phyloP scores from a whole-genome alignment of 2,797 vertebrate genomes.

The Lindbergichthys nudifrons region DNA sequence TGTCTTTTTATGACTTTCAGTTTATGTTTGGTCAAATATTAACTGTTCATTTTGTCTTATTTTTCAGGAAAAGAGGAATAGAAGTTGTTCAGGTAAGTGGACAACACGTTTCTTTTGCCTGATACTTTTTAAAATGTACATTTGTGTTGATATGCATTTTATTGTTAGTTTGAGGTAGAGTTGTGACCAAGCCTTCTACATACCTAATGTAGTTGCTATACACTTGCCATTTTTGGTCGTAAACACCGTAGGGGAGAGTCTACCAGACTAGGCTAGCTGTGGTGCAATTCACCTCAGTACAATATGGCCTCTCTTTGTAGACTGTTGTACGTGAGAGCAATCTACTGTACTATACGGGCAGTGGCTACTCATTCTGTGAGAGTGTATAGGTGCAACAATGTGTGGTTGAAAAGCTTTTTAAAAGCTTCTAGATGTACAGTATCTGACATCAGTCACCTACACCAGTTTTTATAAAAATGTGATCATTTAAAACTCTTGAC shows the following conservation, averaged over 20 bases:
- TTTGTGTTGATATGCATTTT: not conserved
- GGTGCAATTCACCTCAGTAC: conserved; percentile 19
- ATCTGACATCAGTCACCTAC: not conserved
- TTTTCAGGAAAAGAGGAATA: conserved; percentile 95
- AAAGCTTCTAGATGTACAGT: not conserved
- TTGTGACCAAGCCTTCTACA: conserved; percentile 6
- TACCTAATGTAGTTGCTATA: conserved; percentile 22
- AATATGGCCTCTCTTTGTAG: conserved; percentile 9
- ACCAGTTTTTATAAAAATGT: not conserved
- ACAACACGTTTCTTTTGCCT: conserved; percentile 1
- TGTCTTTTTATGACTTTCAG: conserved; percentile 1
- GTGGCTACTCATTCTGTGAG: conserved; percentile 2
- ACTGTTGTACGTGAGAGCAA: conserved; percentile 9
- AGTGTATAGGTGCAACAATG: not conserved
- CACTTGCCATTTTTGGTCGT: conserved; percentile 31
- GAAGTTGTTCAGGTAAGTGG: conserved; percentile 96
- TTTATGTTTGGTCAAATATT: conserved; percentile 22
- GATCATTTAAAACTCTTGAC: not conserved
- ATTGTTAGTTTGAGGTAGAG: not conserved
- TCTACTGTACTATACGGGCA: not conserved
- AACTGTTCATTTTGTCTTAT: conserved; percentile 64
- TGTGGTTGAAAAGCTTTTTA: conserved; percentile 2
- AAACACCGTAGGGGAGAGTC: conserved; percentile 22
- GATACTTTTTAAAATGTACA: not conserved
- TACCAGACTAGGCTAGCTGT: conserved; percentile 8